Base-by-base conservation (phyloP, 2,797 vertebrate genomes). In the Champsocephalus gunnari region DNA sequence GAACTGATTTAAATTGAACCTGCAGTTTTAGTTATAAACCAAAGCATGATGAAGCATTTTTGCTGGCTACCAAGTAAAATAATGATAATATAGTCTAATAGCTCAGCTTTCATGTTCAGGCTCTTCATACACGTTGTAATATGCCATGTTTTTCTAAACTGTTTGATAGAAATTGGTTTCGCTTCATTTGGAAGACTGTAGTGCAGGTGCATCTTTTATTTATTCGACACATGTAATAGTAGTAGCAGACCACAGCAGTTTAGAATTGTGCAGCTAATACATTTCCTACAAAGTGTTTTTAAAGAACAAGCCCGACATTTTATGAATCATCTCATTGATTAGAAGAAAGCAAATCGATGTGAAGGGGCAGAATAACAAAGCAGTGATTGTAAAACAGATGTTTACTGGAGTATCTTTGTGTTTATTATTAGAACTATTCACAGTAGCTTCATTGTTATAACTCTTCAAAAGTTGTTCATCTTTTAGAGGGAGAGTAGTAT, bases 371-470 rank as follows among this genome's bases (percentile, higher is more conserved):
- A 16, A 6, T 12, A 16, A 9, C 66, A 32, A 73, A 32, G 21
- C 17, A 16, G 53, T 64, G 59, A 57, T 60, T 75, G 12, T 66
- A 58, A 59, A 57, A 68, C 17, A 3, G 17, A 38, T 17, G 45
- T 51, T 0, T 51, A 2, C 11, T 41, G 8, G 56, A 2, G 3
- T 24, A 5, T 32, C 0, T 47, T 38, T 9, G 14, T n/a, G 53
- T 67, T 63, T 58, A 24, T 45, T 77, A 28, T 8, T 17, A 49
- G 58, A 53, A 81, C 50, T 47, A 10, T 17, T 48, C 12, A 32
- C 12, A 49, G 53, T 45, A 44, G 41, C 47, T 53, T 54, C 44
- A 24, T 34, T 19, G 12, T 70, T 24, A 38, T 9, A 47, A 66
- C 51, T 17, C 32, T 1, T 21, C 9, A 16, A 9, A 1, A 2